Base-by-base conservation (phyloP, 2,113 vertebrate species). In the Capricornis sumatraensis region DNA sequence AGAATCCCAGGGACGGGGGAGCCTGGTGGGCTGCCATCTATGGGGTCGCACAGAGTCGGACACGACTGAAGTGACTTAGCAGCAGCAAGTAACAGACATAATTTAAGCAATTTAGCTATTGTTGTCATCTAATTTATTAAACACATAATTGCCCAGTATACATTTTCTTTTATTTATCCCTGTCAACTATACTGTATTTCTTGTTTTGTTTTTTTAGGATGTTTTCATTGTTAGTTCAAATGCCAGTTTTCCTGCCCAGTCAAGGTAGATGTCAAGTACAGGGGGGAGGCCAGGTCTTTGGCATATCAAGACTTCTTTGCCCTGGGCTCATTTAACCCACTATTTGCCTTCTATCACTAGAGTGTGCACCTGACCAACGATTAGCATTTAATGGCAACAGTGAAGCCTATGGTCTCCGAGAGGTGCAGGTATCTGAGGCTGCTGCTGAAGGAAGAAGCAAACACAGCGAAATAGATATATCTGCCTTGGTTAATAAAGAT, bases 401-500 rank as follows among this genome's bases (percentile, higher is more conserved):
- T 19, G 58, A 92, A 71, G 14, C 19, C 17, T 12, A 5, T 33
- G 40, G 36, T 50, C 36, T 53, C 19, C 5, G 36, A 97, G n/a
- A 43, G 62, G 8, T 15, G 27, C 47, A 82, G 78, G 33, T 19
- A 71, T 43, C 36, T 40, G 94, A 85, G 12, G 50, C 40, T 78
- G 9, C 9, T 90, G 62, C 76, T 89, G 45, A 76, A 88, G 58
- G 76, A 74, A 86, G 84, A 92, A 94, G 36, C 55, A 86, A 79
- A 86, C 47, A 83, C 7, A 45, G 36, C 52, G 55, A 87, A 95
- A 97, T 52, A 89, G 94, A 94, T 92, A 86, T 55, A 30, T 97
- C 50, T 98, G 86, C 71, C 45, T 95, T 91, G 78, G 85, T 83
- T 96, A 96, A 96, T 97, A 93, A 95, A 95, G 62, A 97, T 95